A percentile compares a stretch with the other conserved stretches of the same genome.
phyloP scores from a whole-genome alignment of 2,113 vertebrate species.

The Glaucidium brasilianum region DNA sequence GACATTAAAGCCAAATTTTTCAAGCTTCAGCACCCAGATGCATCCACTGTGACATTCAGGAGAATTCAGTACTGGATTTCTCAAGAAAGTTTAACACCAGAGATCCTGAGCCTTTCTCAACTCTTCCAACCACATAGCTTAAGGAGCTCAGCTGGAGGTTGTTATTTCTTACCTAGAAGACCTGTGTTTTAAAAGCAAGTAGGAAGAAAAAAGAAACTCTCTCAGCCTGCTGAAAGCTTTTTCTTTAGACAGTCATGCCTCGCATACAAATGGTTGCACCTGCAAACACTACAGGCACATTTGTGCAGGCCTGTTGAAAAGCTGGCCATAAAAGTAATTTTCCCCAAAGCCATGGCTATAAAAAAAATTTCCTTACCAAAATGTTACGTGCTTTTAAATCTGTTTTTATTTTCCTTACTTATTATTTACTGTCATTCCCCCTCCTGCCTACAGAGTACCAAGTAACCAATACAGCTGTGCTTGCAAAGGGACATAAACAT shows the following conservation, averaged over 20 bases:
- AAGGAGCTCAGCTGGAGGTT: conserved; percentile 27
- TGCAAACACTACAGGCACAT: not conserved
- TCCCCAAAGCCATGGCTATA: conserved; percentile 13
- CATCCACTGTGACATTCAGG: not conserved
- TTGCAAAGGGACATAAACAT: not conserved
- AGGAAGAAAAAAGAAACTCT: not conserved
- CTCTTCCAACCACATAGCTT: not conserved
- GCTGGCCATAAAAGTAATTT: conserved; percentile 28
- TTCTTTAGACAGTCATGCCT: not conserved
- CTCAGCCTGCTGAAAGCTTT: conserved; percentile 11
- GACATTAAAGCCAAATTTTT: not conserved
- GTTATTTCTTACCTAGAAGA: conserved; percentile 24
- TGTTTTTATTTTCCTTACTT: conserved; percentile 39
- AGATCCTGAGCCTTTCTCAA: not conserved
- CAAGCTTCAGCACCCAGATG: not conserved
- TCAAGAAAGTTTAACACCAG: not conserved
- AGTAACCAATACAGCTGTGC: not conserved
- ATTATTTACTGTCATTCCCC: conserved; percentile 4
- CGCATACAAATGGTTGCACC: not conserved
- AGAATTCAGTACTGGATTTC: not conserved
- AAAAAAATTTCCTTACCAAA: conserved; percentile 29
- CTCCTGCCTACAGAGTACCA: not conserved
- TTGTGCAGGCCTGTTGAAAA: conserved; percentile 21
- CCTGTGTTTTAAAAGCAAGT: conserved; percentile 1
- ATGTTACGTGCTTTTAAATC: conserved; percentile 13